Conservation (phyloP, 2,113 vertebrate species). For the Columbina picui region DNA sequence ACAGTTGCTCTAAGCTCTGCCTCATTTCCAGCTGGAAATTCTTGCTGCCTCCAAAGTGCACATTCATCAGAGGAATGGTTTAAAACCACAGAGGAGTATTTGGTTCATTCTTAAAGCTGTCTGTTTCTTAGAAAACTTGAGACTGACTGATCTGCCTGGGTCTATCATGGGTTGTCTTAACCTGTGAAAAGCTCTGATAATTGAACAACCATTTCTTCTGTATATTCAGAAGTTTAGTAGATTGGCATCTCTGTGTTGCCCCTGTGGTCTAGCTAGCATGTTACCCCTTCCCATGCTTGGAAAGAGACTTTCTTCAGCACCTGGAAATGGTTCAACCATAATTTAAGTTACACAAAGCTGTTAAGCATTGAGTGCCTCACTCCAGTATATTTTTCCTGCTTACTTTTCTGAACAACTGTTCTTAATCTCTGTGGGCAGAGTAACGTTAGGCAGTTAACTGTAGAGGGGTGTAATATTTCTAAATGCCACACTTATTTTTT, state of each 20-base stretch:
- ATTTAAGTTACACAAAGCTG: background rate
- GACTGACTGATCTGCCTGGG: background rate
- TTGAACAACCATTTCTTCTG: rapidly evolving
- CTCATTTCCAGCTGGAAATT: background rate
- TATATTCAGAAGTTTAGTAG: background rate
- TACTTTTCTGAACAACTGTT: background rate
- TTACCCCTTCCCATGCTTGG: background rate
- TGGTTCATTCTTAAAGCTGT: background rate
- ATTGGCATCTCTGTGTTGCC: background rate
- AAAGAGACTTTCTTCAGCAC: background rate
- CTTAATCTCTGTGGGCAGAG: background rate
- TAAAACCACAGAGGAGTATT: background rate
- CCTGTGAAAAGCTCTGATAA: background rate
- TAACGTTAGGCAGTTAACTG: background rate
- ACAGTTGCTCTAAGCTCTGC: background rate
- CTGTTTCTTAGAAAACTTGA: background rate
- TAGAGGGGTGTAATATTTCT: background rate
- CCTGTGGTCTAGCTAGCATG: background rate
- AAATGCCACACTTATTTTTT: background rate
- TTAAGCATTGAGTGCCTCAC: background rate
- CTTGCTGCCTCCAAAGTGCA: background rate
- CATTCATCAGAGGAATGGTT: background rate
- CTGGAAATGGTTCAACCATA: background rate
- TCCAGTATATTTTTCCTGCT: background rate
- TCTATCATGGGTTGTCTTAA: rapidly evolving